Conservation (phyloP, 2,888 invertebrate species). For the Heliconius ismenius region DNA sequence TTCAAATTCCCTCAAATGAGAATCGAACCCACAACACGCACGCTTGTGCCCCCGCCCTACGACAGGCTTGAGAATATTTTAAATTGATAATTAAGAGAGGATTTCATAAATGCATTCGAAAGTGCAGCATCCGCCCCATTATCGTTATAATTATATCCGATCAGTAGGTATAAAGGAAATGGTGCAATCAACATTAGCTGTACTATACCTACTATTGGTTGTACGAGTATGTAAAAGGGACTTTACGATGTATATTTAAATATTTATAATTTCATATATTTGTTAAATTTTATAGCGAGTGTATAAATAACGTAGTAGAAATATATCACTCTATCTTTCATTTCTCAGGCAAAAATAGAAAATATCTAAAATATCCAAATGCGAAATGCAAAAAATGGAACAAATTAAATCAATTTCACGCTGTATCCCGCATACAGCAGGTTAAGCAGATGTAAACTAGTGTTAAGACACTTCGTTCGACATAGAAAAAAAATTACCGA, state of each 20-base stretch:
- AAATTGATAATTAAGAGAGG: not conserved
- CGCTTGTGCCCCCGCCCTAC: too few relatives aligned
- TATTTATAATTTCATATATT: too few relatives aligned
- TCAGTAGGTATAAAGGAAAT: slow-evolving; percentile 12
- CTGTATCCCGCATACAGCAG: too few relatives aligned
- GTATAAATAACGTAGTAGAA: not conserved
- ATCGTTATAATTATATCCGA: slow-evolving; percentile 18
- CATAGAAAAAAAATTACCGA: too few relatives aligned
- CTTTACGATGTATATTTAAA: not conserved
- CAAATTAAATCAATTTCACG: too few relatives aligned
- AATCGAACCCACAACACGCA: too few relatives aligned
- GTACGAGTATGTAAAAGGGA: not conserved
- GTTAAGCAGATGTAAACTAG: too few relatives aligned
- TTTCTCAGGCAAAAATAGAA: not conserved
- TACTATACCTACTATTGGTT: not conserved
- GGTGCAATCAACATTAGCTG: slow-evolving; percentile 10
- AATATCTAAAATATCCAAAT: not conserved
- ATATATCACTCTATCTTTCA: not conserved
- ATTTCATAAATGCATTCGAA: slow-evolving; percentile 9
- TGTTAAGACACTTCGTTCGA: too few relatives aligned
- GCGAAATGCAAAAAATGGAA: too few relatives aligned
- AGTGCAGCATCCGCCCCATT: slow-evolving; percentile 7
- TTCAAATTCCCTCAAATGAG: too few relatives aligned
- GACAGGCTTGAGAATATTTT: not conserved
- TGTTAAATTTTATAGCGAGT: not conserved